These are phyloP conservation scores for Diglossa cyanea DNA, from an alignment of 2,797 vertebrate genomes.

Conservation along the genomic window DNA sequence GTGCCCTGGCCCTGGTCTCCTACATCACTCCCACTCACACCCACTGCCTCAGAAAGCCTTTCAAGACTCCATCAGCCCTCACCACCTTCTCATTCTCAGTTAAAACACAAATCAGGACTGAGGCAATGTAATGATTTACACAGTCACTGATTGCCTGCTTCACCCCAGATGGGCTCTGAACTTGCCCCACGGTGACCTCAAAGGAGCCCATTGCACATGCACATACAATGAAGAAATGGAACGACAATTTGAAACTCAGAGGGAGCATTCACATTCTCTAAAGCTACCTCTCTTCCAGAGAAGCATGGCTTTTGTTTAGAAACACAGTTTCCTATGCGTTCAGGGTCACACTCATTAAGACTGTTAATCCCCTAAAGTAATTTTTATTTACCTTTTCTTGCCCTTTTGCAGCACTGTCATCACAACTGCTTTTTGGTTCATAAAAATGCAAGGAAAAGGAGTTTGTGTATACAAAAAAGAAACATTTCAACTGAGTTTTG, in stretches of 20 bases:
- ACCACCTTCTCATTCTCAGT: background rate
- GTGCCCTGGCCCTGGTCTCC: rapidly evolving
- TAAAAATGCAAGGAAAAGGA: constrained; percentile 17
- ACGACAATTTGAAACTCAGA: background rate
- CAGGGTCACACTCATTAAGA: background rate
- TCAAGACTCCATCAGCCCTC: background rate
- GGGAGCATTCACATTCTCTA: background rate
- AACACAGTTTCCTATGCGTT: background rate
- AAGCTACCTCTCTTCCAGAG: background rate
- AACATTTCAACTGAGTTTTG: background rate
- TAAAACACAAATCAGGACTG: background rate
- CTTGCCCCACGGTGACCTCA: background rate
- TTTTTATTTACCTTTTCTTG: constrained; percentile 45
- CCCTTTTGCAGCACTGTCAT: background rate
- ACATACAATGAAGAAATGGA: background rate
- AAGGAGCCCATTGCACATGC: background rate
- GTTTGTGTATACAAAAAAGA: background rate
- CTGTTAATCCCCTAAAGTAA: background rate
- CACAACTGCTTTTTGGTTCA: background rate
- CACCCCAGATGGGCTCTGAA: background rate
- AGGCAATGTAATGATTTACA: background rate
- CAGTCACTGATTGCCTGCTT: background rate
- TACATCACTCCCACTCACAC: background rate
- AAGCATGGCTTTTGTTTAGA: background rate
- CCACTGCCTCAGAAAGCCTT: background rate